Conservation (phyloP, 1,140 invertebrate species). For the Paralvinella palmiformis region DNA sequence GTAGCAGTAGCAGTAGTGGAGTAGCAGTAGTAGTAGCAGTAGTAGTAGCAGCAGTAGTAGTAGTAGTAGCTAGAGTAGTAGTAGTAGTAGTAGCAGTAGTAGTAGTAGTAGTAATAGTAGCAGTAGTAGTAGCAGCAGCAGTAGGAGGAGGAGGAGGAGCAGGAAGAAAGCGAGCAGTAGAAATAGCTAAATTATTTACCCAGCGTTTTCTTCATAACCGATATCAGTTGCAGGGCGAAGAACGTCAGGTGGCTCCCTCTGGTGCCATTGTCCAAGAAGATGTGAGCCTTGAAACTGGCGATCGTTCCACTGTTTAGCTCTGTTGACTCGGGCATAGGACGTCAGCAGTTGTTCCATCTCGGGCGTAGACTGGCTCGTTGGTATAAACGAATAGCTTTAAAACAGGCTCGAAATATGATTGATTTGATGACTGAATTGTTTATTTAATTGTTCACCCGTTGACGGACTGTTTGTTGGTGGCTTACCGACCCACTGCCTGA, state of each 20-base stretch:
- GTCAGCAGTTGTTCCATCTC: constrained; percentile 36
- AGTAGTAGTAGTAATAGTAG: neutral
- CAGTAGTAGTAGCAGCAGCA: too few relatives aligned
- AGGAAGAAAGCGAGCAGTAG: too few relatives aligned
- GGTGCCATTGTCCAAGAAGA: constrained; percentile 35
- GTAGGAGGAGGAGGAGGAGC: too few relatives aligned
- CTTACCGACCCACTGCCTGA: too few relatives aligned
- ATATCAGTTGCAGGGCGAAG: constrained; percentile 32
- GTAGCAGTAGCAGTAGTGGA: neutral
- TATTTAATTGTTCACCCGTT: too few relatives aligned
- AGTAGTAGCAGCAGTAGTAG: constrained; percentile 1
- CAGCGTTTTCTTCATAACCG: constrained; percentile 26
- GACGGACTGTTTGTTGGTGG: too few relatives aligned
- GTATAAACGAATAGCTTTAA: too few relatives aligned
- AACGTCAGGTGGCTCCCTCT: constrained; percentile 28
- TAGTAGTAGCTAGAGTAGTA: neutral
- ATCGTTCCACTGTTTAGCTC: constrained; percentile 22
- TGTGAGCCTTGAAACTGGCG: constrained; percentile 36
- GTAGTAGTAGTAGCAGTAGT: neutral
- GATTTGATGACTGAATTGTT: too few relatives aligned
- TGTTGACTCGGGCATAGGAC: constrained; percentile 28
- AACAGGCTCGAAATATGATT: too few relatives aligned
- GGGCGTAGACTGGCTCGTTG: constrained; percentile 22
- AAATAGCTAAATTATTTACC: too few relatives aligned
- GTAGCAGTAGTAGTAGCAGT: too few relatives aligned